Conservation (phyloP, 2,888 invertebrate species). For the Amphipoea lucens region DNA sequence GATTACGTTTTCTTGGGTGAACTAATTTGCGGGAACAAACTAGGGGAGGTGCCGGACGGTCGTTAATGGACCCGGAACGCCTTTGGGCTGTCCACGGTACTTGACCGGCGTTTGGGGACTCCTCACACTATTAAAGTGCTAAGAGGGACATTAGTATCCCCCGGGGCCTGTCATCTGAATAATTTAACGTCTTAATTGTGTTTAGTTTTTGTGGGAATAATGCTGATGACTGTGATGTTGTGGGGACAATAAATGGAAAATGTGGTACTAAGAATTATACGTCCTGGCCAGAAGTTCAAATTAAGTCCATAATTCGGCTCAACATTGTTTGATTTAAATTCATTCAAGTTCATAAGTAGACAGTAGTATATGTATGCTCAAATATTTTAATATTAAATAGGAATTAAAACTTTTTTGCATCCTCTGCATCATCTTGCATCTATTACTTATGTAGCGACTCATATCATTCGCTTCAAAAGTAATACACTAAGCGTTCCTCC, state of each 20-base stretch:
- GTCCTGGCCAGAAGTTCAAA: no score
- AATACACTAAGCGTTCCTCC: background rate
- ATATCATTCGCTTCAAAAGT: background rate
- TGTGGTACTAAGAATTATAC: background rate
- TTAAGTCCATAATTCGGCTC: no score
- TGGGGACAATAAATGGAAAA: slow-evolving; percentile 16
- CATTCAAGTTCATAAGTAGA: no score
- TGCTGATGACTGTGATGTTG: slow-evolving; percentile 41
- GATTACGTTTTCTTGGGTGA: slow-evolving; percentile 69
- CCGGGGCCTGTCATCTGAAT: slow-evolving; percentile 87
- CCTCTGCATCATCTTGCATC: no score
- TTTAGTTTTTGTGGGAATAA: slow-evolving; percentile 74
- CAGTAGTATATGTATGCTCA: no score
- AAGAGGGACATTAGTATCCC: slow-evolving; percentile 88
- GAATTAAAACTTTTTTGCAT: background rate
- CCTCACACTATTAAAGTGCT: slow-evolving; percentile 88
- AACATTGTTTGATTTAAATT: no score
- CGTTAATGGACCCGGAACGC: slow-evolving; percentile 85
- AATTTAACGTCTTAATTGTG: slow-evolving; percentile 88
- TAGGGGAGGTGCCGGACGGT: slow-evolving; percentile 83
- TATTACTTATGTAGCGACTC: background rate
- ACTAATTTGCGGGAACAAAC: slow-evolving; percentile 88
- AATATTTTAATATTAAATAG: no score
- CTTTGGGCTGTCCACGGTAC: slow-evolving; percentile 83
- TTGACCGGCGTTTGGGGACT: slow-evolving; percentile 85